Conservation (phyloP, 2,797 vertebrate genomes). For the Xyrichtys novacula region DNA sequence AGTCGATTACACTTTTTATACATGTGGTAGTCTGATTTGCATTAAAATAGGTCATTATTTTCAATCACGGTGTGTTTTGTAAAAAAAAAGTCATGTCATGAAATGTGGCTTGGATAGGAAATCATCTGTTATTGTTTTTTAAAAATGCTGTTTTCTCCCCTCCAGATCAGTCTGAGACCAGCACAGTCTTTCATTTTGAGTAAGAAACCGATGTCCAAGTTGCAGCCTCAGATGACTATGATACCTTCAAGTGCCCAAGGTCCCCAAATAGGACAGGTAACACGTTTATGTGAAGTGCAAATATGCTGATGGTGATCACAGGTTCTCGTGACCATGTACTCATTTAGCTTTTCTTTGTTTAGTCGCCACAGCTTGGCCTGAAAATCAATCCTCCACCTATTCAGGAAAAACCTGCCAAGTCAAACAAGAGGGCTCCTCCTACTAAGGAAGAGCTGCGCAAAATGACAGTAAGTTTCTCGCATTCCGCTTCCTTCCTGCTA, state of each 20-base stretch:
- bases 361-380: slow-evolving; percentile 95
- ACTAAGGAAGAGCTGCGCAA: slow-evolving; percentile 96
- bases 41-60: background rate
- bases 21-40: background rate
- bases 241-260: slow-evolving; percentile 94
- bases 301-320: background rate
- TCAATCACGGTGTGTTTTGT: background rate
- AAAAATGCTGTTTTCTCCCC: background rate
- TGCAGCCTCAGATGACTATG: slow-evolving; percentile 96
- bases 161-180: slow-evolving; percentile 97
- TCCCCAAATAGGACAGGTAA: slow-evolving; percentile 94
- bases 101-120: background rate
- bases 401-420: slow-evolving; percentile 98
- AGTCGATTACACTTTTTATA: background rate
- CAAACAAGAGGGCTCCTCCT: slow-evolving; percentile 93
- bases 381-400: slow-evolving; percentile 98
- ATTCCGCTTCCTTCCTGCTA: background rate
- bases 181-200: slow-evolving; percentile 97
- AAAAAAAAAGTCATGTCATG: background rate
- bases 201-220: slow-evolving; percentile 98
- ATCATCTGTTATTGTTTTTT: background rate
- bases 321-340: background rate
- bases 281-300: background rate
- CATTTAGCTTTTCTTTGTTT: slow-evolving; percentile 9
- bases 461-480: slow-evolving; percentile 88